Evolutionary conservation across 2,888 invertebrate genomes (phyloP), one percentile per base, ranked within the genome.

Genomic region (Aradus depressus): DNA sequence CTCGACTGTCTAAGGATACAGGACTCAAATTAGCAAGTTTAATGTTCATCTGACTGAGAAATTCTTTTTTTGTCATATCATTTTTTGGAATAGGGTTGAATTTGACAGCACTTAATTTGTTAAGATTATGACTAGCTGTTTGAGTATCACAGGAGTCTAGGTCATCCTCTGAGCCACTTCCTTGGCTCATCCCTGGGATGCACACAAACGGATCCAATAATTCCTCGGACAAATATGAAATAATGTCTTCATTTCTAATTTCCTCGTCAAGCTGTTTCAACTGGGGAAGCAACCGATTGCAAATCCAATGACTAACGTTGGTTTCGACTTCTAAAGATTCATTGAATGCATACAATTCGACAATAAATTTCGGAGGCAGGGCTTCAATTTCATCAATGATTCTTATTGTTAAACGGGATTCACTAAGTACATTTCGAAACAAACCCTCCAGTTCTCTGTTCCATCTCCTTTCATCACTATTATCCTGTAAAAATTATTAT

Each of bases 271-370:
- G 22, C 12, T 21, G 12, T 26, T 49, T 28, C 6, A 49, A 38
- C 25, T 28, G 31, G 3, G 49, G 49, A 2, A 49, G 23, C 5
- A 49, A 22, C 2, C 38, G 38, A 2, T 10, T 18, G 8, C 21
- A n/a, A 25, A 49, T 28, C 49, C 49, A 49, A 6, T 49, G 18
- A 28, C 41, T 49, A 4, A 49, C 31, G 32, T 31, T 49, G 22
- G 41, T 41, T 49, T 49, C 49, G 2, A 31, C 28, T 41, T 49
- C 49, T 19, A 38, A 31, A 26, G 38, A 23, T 25, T 49, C 49
- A 39, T 49, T 41, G 32, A 39, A 49, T 12, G 49, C 49, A 32
- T 39, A 32, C 4, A 49, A 21, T 31, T 49, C 49, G 10, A 41
- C 41, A 19, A 39, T 21, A 39, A 49, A 49, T 49, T 23, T 39